Evolutionary conservation across 2,888 invertebrate genomes (phyloP).

Genomic region (Auanema sp.): DNA sequence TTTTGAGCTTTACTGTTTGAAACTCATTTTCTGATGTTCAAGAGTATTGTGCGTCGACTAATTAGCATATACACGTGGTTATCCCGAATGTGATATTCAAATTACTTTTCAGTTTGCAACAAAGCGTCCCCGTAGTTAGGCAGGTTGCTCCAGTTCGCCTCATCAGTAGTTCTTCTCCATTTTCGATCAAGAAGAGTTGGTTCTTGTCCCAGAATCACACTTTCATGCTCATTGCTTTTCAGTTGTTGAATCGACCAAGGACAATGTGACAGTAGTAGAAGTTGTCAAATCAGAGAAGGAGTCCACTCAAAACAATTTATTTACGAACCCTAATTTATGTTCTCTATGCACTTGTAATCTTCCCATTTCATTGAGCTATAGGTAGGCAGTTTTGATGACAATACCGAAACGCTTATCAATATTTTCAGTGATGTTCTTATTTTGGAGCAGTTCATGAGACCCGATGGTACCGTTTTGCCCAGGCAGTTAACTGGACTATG

Average conservation of each 20-base stretch:
- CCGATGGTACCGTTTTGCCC: conserved; percentile 64
- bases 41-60: no score
- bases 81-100: no score
- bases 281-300: conserved; percentile 29
- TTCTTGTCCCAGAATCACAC: neutral
- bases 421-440: conserved; percentile 63
- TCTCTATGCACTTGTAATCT: conserved; percentile 55
- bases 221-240: neutral
- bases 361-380: conserved; percentile 53
- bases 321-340: conserved; percentile 28
- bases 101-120: no score
- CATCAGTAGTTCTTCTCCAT: conserved; percentile 15
- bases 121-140: no score
- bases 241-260: conserved; percentile 22
- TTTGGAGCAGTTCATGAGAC: conserved; percentile 65
- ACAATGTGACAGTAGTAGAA: conserved; percentile 25
- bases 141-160: no score
- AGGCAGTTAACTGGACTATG: conserved; percentile 62
- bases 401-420: neutral
- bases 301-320: conserved; percentile 16
- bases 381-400: conserved; percentile 22
- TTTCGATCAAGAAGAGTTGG: neutral
- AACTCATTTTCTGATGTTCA: no score
- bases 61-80: no score
- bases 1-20: no score